Evolutionary conservation across 2,888 invertebrate species (phyloP), one percentile per base, ranked within the genome.

Genomic region (Malthinus seriepunctatus): DNA sequence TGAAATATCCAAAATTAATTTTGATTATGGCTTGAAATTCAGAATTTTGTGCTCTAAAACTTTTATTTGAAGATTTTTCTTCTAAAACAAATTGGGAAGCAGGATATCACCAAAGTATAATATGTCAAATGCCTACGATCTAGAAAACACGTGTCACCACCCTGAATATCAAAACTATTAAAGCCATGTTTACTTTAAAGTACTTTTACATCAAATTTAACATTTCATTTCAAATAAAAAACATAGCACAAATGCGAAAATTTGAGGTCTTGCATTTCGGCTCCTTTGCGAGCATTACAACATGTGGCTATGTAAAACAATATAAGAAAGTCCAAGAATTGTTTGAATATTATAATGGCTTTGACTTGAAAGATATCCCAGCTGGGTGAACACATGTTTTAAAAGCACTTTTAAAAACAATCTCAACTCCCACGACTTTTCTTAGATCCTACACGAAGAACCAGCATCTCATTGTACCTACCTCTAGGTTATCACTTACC

Each of bases 321-420:
- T 45, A 52, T 44, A 15, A 32, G n/a, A 34, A 8, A 51, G 23
- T 8, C 2, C 11, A 51, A 32, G 39, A 35, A 33, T 49, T 37
- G 15, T 49, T 33, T 34, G 9, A 31, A 33, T 32, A 32, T 45
- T 15, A 12, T 3, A 23, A 23, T 23, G 23, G 2, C 23, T 23
- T 23, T 5, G 45, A 15, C 5, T 23, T 5, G 45, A 15, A 45
- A 53, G 14, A 33, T 23, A 31, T 46, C 10, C 45, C 52, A 45
- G 53, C 46, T 53, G 53, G 46, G 11, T 37, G 32, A 32, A 52
- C 52, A 52, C 52, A 39, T 52, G 52, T 52, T 52, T 45, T 45
- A 11, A n/a, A n/a, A 10, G 14, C 9, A 12, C 32, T 45, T 46
- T 53, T 53, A 44, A 15, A 45, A 45, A 44, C 38, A 46, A 11